Conservation (phyloP, 2,113 vertebrate genomes). For the Gobius niger region DNA sequence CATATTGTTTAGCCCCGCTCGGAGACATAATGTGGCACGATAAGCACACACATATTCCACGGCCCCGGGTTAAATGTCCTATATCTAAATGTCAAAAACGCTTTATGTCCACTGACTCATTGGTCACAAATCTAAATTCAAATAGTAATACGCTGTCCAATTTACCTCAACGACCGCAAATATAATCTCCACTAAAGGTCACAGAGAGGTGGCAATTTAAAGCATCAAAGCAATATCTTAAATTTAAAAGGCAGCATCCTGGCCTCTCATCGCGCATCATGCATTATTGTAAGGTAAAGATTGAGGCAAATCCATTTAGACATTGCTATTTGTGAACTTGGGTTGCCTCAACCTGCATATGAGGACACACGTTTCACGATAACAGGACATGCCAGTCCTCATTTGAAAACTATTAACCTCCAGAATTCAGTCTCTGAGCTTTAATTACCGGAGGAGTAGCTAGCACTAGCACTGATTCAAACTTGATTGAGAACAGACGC, state of each 20-base stretch:
- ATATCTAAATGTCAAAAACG: background rate
- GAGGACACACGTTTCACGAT: too few relatives aligned
- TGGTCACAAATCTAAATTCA: constrained; percentile 25
- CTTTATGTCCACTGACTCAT: background rate
- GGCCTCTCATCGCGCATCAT: constrained; percentile 40
- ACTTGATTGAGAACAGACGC: too few relatives aligned
- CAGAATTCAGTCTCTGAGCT: too few relatives aligned
- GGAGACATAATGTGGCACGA: background rate
- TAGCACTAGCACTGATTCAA: too few relatives aligned
- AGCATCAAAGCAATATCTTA: constrained; percentile 35
- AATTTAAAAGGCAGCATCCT: constrained; percentile 58
- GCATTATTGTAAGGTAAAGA: constrained; percentile 29
- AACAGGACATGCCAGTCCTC: too few relatives aligned
- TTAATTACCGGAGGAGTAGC: too few relatives aligned
- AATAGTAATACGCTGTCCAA: constrained; percentile 18
- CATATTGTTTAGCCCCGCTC: background rate
- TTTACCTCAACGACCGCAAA: constrained; percentile 25
- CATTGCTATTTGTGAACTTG: constrained; percentile 23
- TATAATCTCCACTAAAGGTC: constrained; percentile 46
- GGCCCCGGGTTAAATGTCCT: background rate
- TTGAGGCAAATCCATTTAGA: constrained; percentile 42
- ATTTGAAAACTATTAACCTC: too few relatives aligned
- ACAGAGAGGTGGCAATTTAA: constrained; percentile 40
- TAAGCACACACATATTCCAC: background rate
- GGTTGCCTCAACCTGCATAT: too few relatives aligned